phyloP scores from a whole-genome alignment of 1,140 invertebrate species.

The Campoletis sonorensis region DNA sequence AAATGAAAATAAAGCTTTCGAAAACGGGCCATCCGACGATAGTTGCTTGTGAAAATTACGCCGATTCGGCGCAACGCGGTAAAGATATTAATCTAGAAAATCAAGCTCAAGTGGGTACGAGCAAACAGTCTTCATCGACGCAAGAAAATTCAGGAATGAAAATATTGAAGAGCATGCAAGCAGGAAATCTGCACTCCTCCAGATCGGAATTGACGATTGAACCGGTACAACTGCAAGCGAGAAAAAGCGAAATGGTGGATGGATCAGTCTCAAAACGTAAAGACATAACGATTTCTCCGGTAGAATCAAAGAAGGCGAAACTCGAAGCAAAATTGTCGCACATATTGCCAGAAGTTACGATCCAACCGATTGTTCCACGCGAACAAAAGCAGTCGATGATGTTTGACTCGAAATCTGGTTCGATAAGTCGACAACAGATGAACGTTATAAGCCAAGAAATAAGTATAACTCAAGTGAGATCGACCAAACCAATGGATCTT shows the following conservation, averaged over 20 bases:
- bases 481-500: conserved; percentile 48
- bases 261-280: conserved; percentile 67
- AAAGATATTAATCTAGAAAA: conserved; percentile 50
- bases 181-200: conserved; percentile 53
- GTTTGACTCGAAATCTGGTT: conserved; percentile 66
- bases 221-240: conserved; percentile 56
- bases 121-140: conserved; percentile 46
- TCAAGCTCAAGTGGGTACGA: conserved; percentile 54
- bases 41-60: conserved; percentile 61
- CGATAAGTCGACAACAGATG: conserved; percentile 70
- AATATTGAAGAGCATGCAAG: conserved; percentile 57
- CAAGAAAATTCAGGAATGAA: conserved; percentile 58
- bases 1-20: conserved; percentile 73
- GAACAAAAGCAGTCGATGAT: conserved; percentile 62
- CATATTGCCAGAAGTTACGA: conserved; percentile 71
- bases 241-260: conserved; percentile 53
- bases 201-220: conserved; percentile 69
- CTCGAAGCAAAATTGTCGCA: conserved; percentile 69
- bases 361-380: conserved; percentile 66
- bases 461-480: conserved; percentile 71
- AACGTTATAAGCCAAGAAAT: conserved; percentile 74
- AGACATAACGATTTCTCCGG: conserved; percentile 66
- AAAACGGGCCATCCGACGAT: conserved; percentile 72
- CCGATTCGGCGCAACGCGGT: conserved; percentile 54
- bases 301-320: conserved; percentile 71